A percentile compares a stretch with the other conserved stretches of the same genome.
These are phyloP conservation scores for Cuniculus paca DNA, from an alignment of 2,797 vertebrate species.

Conservation along the genomic window DNA sequence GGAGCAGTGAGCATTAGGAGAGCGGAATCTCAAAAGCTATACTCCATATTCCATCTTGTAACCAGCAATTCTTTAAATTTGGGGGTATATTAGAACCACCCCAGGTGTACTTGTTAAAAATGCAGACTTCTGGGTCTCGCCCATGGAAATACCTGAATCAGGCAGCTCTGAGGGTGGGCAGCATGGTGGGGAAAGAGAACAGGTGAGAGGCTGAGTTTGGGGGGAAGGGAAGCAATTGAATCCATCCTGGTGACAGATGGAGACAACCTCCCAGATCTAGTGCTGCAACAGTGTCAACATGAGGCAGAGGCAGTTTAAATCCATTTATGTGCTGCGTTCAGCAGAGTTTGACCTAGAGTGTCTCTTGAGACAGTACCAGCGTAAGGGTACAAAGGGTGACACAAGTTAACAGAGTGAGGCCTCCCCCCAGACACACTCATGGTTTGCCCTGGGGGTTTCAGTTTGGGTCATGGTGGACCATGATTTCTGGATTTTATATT, in stretches of 20 bases:
- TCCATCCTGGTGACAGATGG: neutral
- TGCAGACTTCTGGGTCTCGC: neutral
- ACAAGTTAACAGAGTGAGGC: neutral
- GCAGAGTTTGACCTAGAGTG: neutral
- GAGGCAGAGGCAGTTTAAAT: rapidly evolving
- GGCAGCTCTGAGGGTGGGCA: neutral
- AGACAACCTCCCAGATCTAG: neutral
- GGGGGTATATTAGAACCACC: neutral
- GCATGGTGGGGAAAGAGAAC: neutral
- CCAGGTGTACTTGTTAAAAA: neutral
- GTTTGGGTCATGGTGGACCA: neutral
- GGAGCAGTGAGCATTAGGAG: neutral
- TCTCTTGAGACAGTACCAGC: neutral
- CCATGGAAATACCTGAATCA: neutral
- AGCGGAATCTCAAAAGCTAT: neutral
- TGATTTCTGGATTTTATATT: neutral
- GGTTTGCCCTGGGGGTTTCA: neutral
- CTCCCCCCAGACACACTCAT: rapidly evolving
- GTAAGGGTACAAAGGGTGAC: rapidly evolving
- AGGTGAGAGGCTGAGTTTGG: neutral
- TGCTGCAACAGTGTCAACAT: neutral
- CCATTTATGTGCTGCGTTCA: neutral
- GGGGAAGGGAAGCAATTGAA: neutral
- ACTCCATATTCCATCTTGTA: neutral
- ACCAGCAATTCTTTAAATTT: neutral